These are phyloP conservation scores for Xenopus laevis DNA, from an alignment of 2,113 vertebrate species.

Conservation along the genomic window DNA sequence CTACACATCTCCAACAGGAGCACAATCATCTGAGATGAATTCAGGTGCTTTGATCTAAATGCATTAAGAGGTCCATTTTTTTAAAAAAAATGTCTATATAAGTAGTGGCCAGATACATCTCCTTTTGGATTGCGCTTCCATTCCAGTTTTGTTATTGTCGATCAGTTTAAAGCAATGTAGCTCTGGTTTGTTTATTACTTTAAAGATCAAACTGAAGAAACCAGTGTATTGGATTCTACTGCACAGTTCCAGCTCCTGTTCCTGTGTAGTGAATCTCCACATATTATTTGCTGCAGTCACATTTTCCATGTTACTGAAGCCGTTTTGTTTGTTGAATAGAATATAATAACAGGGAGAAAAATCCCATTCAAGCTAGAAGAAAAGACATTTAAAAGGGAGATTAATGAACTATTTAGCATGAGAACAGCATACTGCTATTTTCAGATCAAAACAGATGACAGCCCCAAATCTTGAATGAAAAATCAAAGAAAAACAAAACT, in stretches of 20 bases:
- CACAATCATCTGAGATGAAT: too few species aligned
- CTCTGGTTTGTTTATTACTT: background rate
- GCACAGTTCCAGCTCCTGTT: background rate
- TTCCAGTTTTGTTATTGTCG: too few species aligned
- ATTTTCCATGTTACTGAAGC: slow-evolving; percentile 13
- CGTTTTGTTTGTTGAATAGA: slow-evolving; percentile 38
- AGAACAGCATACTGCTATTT: slow-evolving; percentile 29
- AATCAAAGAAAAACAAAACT: slow-evolving; percentile 32
- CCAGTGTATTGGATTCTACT: background rate
- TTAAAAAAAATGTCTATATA: too few species aligned
- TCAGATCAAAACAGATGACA: slow-evolving; percentile 38
- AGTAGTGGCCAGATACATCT: too few species aligned
- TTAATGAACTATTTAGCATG: slow-evolving; percentile 42
- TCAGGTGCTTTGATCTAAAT: too few species aligned
- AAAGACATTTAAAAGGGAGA: slow-evolving; percentile 39
- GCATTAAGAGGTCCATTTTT: too few species aligned
- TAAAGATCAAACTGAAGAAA: background rate
- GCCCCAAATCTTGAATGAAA: slow-evolving; percentile 26
- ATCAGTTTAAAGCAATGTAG: too few species aligned
- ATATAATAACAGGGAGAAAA: slow-evolving; percentile 39
- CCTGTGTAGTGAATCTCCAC: slow-evolving; percentile 7
- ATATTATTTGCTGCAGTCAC: slow-evolving; percentile 15
- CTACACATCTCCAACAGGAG: too few species aligned
- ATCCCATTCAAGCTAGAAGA: slow-evolving; percentile 37
- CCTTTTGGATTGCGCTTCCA: too few species aligned